phyloP scores from a whole-genome alignment of 1,140 invertebrate species.

The Dendroctonus ponderosae region DNA sequence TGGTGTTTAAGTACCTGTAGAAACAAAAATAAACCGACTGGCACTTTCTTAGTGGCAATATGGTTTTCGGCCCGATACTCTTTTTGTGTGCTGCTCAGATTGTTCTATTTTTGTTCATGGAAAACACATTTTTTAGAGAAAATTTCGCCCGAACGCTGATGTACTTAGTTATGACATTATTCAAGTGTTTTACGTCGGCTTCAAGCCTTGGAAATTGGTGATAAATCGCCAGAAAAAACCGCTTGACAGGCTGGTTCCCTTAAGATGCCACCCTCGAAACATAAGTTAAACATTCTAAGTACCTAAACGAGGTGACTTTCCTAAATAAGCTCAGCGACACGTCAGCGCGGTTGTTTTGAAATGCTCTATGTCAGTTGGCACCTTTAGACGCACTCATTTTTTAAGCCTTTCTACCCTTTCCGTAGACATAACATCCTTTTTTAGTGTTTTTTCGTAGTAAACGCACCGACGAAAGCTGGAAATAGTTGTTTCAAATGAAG shows the following conservation, averaged over 20 bases:
- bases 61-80: conserved; percentile 17
- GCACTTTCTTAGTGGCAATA: conserved; percentile 29
- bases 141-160: too few relatives aligned
- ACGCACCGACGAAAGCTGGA: conserved; percentile 1
- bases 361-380: neutral
- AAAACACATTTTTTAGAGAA: too few relatives aligned
- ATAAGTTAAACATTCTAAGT: conserved; percentile 3
- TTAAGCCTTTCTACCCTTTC: conserved; percentile 6
- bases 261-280: neutral
- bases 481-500: neutral
- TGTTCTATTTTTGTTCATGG: conserved; percentile 6
- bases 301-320: conserved; percentile 3
- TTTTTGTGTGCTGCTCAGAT: conserved; percentile 2
- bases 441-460: conserved; percentile 3
- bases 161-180: too few relatives aligned
- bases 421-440: conserved; percentile 10
- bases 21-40: conserved; percentile 33
- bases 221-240: too few relatives aligned
- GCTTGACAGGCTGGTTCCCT: too few relatives aligned
- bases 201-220: too few relatives aligned
- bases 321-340: neutral
- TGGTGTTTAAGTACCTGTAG: conserved; percentile 34
- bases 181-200: too few relatives aligned
- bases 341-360: neutral
- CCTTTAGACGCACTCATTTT: conserved; percentile 1